phyloP scores from a whole-genome alignment of 2,113 vertebrate genomes.

The Sclerurus mexicanus region DNA sequence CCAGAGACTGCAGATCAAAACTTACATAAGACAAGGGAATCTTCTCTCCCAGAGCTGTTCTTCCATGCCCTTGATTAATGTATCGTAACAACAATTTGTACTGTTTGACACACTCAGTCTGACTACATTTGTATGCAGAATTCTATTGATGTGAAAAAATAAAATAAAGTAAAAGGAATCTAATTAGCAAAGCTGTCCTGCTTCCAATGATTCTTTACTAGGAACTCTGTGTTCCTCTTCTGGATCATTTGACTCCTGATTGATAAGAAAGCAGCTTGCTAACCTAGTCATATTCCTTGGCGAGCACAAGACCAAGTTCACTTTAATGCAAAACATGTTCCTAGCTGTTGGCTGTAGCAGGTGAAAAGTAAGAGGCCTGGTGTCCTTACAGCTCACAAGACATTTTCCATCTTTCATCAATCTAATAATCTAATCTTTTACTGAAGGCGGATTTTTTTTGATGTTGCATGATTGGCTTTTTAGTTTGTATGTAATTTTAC shows the following conservation, averaged over 20 bases:
- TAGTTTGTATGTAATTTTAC: background rate
- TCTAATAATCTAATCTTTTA: background rate
- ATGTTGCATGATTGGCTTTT: background rate
- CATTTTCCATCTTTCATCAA: background rate
- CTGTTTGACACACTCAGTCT: background rate
- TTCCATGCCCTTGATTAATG: slow-evolving; percentile 12
- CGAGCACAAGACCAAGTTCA: background rate
- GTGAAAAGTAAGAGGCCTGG: background rate
- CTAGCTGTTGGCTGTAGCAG: background rate
- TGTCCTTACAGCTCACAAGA: background rate
- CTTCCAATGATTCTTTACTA: background rate
- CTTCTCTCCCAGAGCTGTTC: background rate
- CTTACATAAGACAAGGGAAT: background rate
- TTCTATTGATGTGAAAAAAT: background rate
- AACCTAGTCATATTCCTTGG: background rate
- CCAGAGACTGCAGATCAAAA: slow-evolving; percentile 13
- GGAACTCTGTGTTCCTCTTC: slow-evolving; percentile 8
- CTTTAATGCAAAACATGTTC: background rate
- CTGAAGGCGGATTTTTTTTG: background rate
- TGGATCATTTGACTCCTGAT: slow-evolving; percentile 18
- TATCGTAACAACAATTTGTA: background rate
- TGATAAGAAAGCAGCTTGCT: slow-evolving; percentile 12
- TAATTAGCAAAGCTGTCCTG: background rate
- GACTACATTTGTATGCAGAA: slow-evolving; percentile 3
- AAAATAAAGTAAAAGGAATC: background rate